Conservation (phyloP, 2,113 vertebrate genomes). For the Dendrocopos noguchii region DNA sequence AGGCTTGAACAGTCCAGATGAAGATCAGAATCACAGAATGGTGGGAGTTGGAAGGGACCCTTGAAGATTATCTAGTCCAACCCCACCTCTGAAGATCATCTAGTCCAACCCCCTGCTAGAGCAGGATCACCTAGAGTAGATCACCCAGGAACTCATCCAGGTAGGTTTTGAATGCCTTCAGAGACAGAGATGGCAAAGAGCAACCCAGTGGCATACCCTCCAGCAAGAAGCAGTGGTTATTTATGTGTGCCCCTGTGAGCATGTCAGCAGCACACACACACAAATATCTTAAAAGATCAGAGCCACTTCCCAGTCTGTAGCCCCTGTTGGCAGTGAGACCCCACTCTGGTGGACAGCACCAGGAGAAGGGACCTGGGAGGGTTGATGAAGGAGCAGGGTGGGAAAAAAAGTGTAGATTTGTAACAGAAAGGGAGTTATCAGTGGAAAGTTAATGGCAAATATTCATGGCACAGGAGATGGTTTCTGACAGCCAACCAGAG, state of each 20-base stretch:
- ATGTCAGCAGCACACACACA: not conserved
- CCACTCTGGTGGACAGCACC: not conserved
- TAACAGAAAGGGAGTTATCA: not conserved
- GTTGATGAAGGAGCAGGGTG: not conserved
- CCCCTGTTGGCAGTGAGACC: not conserved
- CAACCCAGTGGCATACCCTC: not conserved
- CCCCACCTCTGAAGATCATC: too few relatives aligned
- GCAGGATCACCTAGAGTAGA: too few relatives aligned
- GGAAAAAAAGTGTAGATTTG: not conserved
- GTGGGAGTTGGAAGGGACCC: too few relatives aligned
- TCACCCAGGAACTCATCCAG: too few relatives aligned
- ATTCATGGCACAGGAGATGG: not conserved
- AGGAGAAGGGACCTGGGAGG: not conserved
- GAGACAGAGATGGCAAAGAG: not conserved
- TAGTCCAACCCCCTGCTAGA: too few relatives aligned
- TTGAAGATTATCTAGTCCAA: too few relatives aligned
- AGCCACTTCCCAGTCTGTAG: not conserved
- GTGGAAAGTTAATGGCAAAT: not conserved
- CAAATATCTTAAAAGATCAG: not conserved
- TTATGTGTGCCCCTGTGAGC: fast-evolving
- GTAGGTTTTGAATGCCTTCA: too few relatives aligned
- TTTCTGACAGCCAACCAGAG: constrained; percentile 18
- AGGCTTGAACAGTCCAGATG: not conserved
- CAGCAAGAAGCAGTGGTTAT: not conserved
- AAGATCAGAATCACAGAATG: too few relatives aligned